phyloP scores from a whole-genome alignment of 2,113 vertebrate species.

The Brachypteracias leptosomus region DNA sequence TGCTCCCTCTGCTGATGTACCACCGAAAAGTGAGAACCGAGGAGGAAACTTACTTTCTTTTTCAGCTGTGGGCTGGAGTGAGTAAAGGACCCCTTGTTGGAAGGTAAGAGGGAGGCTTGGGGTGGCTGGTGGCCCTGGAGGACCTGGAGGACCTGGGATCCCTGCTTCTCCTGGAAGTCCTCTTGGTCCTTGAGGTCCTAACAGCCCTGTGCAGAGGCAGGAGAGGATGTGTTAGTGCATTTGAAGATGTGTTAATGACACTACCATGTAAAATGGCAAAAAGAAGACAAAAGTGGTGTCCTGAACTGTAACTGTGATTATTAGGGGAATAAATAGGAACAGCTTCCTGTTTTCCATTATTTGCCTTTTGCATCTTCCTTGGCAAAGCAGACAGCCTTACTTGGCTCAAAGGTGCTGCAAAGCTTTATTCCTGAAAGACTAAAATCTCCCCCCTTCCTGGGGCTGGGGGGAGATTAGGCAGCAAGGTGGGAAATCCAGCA shows the following conservation, averaged over 20 bases:
- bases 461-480: neutral
- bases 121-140: slow-evolving; percentile 79
- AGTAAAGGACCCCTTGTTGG: slow-evolving; percentile 84
- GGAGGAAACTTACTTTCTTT: slow-evolving; percentile 76
- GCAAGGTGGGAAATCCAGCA: neutral
- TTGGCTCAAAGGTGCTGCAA: neutral
- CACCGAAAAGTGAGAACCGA: neutral
- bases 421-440: neutral
- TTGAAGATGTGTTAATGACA: neutral
- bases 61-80: slow-evolving; percentile 72
- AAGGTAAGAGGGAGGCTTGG: slow-evolving; percentile 57
- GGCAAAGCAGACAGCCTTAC: neutral
- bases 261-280: neutral
- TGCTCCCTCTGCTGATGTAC: neutral
- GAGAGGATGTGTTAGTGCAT: neutral
- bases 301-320: neutral
- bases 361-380: neutral
- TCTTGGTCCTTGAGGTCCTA: slow-evolving; percentile 78
- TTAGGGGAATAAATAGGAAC: neutral
- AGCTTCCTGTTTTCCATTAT: neutral
- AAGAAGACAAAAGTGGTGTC: neutral
- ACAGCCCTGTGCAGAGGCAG: slow-evolving; percentile 68
- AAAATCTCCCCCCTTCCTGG: neutral
- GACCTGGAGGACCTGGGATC: slow-evolving; percentile 82
- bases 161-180: slow-evolving; percentile 84